A percentile compares a stretch with the other conserved stretches of the same genome.
phyloP scores from a whole-genome alignment of 2,888 invertebrate species.

The Polydrusus tereticollis region DNA sequence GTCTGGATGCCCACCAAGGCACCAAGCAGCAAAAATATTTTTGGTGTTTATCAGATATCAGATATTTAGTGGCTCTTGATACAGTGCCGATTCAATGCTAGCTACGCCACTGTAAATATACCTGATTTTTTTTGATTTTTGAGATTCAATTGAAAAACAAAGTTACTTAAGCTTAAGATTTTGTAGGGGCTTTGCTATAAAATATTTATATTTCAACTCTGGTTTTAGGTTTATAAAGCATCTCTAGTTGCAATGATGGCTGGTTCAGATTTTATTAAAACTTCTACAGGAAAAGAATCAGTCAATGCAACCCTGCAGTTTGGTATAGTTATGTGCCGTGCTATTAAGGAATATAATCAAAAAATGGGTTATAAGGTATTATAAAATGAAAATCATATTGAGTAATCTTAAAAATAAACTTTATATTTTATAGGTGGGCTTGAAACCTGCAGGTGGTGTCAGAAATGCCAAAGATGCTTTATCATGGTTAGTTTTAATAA shows the following conservation, averaged over 20 bases:
- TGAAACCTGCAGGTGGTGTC: conserved; percentile 99
- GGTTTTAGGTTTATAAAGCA: conserved; percentile 81
- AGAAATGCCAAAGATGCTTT: conserved; percentile 87
- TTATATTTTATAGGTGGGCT: conserved; percentile 79
- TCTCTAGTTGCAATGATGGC: conserved; percentile 94
- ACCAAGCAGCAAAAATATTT: too few relatives aligned
- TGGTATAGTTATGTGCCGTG: conserved; percentile 94
- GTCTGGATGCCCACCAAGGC: too few relatives aligned
- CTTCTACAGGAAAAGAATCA: conserved; percentile 96
- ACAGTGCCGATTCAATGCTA: too few relatives aligned
- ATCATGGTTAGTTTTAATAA: conserved; percentile 87
- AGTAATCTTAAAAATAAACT: background rate
- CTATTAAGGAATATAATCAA: conserved; percentile 84
- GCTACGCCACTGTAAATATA: too few relatives aligned
- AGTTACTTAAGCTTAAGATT: too few relatives aligned
- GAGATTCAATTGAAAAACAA: too few relatives aligned
- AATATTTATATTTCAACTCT: conserved; percentile 17
- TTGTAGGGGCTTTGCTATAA: background rate
- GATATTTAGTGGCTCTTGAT: too few relatives aligned
- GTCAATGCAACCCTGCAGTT: conserved; percentile 94
- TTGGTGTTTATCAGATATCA: too few relatives aligned
- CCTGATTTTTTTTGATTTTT: too few relatives aligned
- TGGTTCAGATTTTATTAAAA: conserved; percentile 98
- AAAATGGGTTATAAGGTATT: conserved; percentile 78
- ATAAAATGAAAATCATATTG: background rate